Evolutionary conservation across 2,888 invertebrate species (phyloP), one percentile per base, ranked within the genome.

Genomic region (Drosophila acutilabella): DNA sequence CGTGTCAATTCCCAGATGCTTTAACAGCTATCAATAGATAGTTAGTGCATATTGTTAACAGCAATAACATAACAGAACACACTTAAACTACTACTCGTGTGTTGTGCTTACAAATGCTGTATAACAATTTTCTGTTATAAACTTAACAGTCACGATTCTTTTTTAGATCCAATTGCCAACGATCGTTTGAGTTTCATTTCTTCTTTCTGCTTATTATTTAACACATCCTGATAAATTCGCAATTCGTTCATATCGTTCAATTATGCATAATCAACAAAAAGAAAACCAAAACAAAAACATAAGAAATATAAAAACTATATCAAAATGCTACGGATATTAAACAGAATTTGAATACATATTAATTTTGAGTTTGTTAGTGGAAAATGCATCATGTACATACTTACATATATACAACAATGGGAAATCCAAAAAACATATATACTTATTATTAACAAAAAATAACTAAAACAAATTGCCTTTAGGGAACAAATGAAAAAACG

Each of bases 401-500:
- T 47, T 16, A 26, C 42, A 47, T 33, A 47, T 33, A 33, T 50
- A 57, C 50, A 40, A 45, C 41, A 47, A 58, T 48, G 36, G 36
- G 38, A 14, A 42, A 38, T 48, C 65, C 48, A 36, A 48, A 48
- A 48, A 53, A 44, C 8, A 51, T n/a, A 66, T 18, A 65, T 16
- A 65, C n/a, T n/a, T 18, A 64, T 20, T 10, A 59, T 41, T 23
- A 67, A 53, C 40, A 30, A 53, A 58, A 60, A 7, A 51, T 44
- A 61, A 65, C 56, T 40, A 47, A 66, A 71, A 48, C 41, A 53
- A 77, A 75, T 70, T 80, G 82, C 89, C 82, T 88, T 83, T 83
- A 86, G 87, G 82, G 87, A 83, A 70, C 82, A 83, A 83, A 81
- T 56, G 51, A 67, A 67, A 57, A 14, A 36, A 36, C 10, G 50